Evolutionary conservation across 2,797 vertebrate genomes (phyloP), one percentile per base, ranked within the genome.

Genomic region (Melanotaenia parkinsoni): DNA sequence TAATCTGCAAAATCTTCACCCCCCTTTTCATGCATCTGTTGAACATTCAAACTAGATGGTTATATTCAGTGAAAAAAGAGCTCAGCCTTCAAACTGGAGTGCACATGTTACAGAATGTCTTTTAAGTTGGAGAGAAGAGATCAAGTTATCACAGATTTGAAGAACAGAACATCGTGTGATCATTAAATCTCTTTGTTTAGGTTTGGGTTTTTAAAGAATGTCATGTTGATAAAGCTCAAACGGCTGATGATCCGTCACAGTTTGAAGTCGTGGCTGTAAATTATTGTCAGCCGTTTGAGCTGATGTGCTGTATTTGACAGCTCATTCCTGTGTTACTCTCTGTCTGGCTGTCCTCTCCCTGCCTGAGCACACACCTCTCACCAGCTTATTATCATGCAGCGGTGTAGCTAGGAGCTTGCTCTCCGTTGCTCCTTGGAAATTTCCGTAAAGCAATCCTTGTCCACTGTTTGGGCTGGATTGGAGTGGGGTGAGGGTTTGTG

Each of bases 361-460:
- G 33, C 67, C 64, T 76, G 58, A 22, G 59, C 58, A 54, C 58
- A 54, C 74, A 45, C 56, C 37, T 63, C 74, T 79, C 76, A 61
- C 57, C 20, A 0, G 63, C 76, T 87, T 83, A 80, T 91, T 88
- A 81, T 90, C 77, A 80, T 73, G 61, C 79, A 75, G 80, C 54
- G 6, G 57, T 67, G 74, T 64, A 53, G 73, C 68, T 45, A 60
- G 68, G 65, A 63, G 70, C 86, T 76, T 1, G 8, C 85, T 64
- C 74, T 72, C 37, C 9, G 33, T 62, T 76, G 78, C 80, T 81
- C 79, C 74, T 77, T 88, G 89, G 88, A 92, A 91, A 91, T 93
- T 93, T 93, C 91, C 84, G 72, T 90, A 88, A 79, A 86, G 87
- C 86, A 90, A 84, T 90, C 81, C 77, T 80, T 79, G 88, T 81